Base-by-base conservation (phyloP, 2,888 invertebrate genomes). In the Tuberolachnus salignus region DNA sequence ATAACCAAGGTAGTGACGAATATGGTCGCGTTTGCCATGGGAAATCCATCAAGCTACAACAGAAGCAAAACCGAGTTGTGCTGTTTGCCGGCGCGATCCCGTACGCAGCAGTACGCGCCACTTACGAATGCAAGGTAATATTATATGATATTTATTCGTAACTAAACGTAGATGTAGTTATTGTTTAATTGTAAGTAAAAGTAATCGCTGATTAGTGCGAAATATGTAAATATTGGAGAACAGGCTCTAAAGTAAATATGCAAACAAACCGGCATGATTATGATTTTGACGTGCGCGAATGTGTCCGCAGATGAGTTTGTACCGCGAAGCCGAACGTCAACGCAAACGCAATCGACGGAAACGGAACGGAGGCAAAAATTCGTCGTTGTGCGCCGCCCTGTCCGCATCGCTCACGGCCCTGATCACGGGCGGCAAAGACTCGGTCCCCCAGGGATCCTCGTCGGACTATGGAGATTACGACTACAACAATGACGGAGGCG, bases 81-180 rank as follows among this genome's bases (percentile, higher is more conserved):
- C 34, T 72, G 16, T 72, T 72, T 9, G 9, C 72, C 1, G 61
- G 49, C 6, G 72, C 72, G 8, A 2, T 72, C 3, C 72, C 72
- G 6, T 72, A 72, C 11, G 72, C 51, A 14, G 72, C 72, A 10
- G 61, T 72, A 14, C 72, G 72, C 1, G 72, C 72, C 14, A 19
- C 72, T 0, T 72, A 72, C 51, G 72, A 72, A 21, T 72, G 72
- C 61, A 72, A 72, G 72, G 72, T 63, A 0, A 57, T 51, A 23
- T 19, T 21, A 53, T n/a, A 46, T 46, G 3, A 3, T 8, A 46
- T 46, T 46, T 26, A 10, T n/a, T 59, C 10, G 4, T n/a, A n/a
- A n/a, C n/a, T n/a, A n/a, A n/a, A n/a, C n/a, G n/a, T n/a, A n/a
- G n/a, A n/a, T n/a, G 13, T 3, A 59, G 23, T 26, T n/a, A n/a